phyloP scores from a whole-genome alignment of 1,140 invertebrate species.

The Procambarus clarkii region DNA sequence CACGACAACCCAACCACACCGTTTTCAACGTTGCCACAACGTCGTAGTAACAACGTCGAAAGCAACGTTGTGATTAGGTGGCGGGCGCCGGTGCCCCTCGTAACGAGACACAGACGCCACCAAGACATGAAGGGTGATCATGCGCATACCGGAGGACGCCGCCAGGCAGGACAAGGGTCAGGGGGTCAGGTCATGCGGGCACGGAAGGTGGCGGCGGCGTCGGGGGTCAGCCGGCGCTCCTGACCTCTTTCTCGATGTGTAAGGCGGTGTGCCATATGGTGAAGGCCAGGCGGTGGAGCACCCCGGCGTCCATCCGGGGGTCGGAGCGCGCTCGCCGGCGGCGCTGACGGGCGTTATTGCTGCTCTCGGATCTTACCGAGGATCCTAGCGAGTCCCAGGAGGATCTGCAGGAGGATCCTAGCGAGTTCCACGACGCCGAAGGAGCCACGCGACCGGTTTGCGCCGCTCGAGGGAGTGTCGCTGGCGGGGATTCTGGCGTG shows the following conservation, averaged over 20 bases:
- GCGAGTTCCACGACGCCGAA: constrained; percentile 69
- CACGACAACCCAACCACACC: too few species aligned
- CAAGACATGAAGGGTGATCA: constrained; percentile 50
- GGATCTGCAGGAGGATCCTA: constrained; percentile 54
- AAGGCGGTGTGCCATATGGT: constrained; percentile 81
- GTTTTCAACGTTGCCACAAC: too few species aligned
- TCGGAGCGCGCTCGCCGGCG: constrained; percentile 69
- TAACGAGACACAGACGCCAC: constrained; percentile 48
- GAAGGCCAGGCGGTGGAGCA: constrained; percentile 80
- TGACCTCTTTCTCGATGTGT: constrained; percentile 77
- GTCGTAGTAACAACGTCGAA: too few species aligned
- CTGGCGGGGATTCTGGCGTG: constrained; percentile 57
- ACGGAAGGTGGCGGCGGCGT: constrained; percentile 46
- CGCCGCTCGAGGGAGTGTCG: constrained; percentile 59
- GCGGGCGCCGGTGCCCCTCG: too few species aligned
- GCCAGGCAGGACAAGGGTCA: constrained; percentile 65
- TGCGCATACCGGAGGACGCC: constrained; percentile 51
- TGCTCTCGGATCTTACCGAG: constrained; percentile 64
- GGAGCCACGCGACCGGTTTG: constrained; percentile 63
- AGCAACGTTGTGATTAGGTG: too few species aligned
- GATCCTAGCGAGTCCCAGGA: constrained; percentile 69
- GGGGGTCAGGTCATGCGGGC: constrained; percentile 62
- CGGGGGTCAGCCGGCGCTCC: constrained; percentile 35
- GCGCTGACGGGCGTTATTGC: constrained; percentile 49
- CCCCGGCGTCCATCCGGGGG: constrained; percentile 71